These are phyloP conservation scores for Peromyscus attwateri DNA, from an alignment of 2,797 vertebrate species.

Conservation along the genomic window DNA sequence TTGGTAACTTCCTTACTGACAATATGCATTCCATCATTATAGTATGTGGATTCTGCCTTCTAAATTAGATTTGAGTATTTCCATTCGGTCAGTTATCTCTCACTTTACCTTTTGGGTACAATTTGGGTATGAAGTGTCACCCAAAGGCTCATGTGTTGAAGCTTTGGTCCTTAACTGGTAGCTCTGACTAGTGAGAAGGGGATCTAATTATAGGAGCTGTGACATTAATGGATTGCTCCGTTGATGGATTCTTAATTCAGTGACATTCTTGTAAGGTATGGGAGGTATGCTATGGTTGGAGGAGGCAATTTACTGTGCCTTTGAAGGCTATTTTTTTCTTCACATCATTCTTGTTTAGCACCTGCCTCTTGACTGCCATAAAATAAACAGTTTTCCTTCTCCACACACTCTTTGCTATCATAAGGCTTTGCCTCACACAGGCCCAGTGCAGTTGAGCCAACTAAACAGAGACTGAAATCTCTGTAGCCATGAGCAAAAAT, in stretches of 20 bases:
- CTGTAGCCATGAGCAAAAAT: not conserved
- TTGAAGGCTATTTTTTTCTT: not conserved
- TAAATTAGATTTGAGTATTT: conserved; percentile 7
- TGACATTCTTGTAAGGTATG: not conserved
- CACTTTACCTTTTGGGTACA: not conserved
- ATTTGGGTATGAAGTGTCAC: not conserved
- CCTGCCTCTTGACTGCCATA: not conserved
- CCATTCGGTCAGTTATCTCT: not conserved
- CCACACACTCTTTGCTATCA: not conserved
- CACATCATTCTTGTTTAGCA: not conserved
- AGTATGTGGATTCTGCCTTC: not conserved
- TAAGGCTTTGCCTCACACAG: not conserved
- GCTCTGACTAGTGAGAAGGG: not conserved
- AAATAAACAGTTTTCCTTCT: not conserved
- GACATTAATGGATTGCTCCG: not conserved
- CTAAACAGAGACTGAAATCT: not conserved
- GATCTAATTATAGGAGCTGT: not conserved
- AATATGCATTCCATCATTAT: not conserved
- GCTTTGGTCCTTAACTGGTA: not conserved
- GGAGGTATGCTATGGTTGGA: not conserved
- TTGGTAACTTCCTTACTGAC: not conserved
- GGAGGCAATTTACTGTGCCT: not conserved
- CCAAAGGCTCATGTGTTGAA: not conserved
- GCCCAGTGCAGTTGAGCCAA: not conserved
- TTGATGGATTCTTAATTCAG: not conserved